Conservation (phyloP, 2,888 invertebrate genomes). For the Ophioninae sp. region DNA sequence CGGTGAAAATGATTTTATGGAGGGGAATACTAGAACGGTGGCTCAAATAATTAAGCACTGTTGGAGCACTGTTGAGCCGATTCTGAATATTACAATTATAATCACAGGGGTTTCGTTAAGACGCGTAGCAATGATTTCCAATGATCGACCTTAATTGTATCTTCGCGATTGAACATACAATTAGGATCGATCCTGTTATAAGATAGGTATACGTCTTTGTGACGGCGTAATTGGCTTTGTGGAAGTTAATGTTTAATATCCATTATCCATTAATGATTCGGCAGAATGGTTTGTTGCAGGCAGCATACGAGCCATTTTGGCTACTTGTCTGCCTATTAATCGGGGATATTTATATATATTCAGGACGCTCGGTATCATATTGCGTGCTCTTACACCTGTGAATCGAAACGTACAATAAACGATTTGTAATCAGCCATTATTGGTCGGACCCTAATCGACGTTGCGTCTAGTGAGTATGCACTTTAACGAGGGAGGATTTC, state of each 20-base stretch:
- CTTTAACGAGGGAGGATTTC: background rate
- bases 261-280: background rate
- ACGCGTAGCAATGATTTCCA: background rate
- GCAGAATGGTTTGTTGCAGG: background rate
- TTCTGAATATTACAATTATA: background rate
- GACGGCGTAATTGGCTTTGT: background rate
- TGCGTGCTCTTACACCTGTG: background rate
- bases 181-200: background rate
- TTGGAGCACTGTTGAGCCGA: too few species aligned
- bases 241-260: background rate
- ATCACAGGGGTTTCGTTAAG: background rate
- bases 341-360: background rate
- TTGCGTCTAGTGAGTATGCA: background rate
- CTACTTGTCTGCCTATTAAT: background rate
- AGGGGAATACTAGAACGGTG: too few species aligned
- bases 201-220: background rate
- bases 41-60: too few species aligned
- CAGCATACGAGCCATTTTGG: background rate
- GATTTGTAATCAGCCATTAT: background rate
- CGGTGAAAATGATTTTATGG: too few species aligned
- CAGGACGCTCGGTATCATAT: background rate
- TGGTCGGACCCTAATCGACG: background rate
- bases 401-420: background rate
- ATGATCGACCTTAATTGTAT: background rate
- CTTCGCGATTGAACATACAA: background rate